Evolutionary conservation across 2,888 invertebrate species (phyloP).

Genomic region (Tachina grossa): DNA sequence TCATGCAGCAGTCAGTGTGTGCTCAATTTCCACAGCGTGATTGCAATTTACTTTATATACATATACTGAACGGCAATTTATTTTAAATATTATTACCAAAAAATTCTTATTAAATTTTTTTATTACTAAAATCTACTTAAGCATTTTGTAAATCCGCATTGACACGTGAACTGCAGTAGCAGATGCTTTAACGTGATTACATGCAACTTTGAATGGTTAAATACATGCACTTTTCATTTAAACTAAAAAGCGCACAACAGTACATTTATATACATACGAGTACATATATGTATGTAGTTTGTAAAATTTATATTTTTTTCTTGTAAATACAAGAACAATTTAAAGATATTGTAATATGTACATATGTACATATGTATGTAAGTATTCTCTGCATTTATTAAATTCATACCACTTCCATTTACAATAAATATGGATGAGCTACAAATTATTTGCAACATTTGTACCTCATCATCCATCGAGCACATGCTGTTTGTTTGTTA

Average conservation of each 20-base stretch:
- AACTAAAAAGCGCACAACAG: conserved; percentile 10
- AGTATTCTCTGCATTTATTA: conserved; percentile 40
- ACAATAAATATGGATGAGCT: conserved; percentile 55
- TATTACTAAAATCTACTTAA: conserved; percentile 19
- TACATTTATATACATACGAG: neutral
- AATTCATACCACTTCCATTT: conserved; percentile 46
- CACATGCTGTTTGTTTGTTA: conserved; percentile 23
- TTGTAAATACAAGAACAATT: conserved; percentile 22
- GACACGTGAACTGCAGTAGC: conserved; percentile 64
- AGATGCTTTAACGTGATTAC: conserved; percentile 46
- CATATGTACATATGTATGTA: neutral
- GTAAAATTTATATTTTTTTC: neutral
- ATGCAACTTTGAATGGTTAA: conserved; percentile 49
- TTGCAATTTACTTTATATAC: neutral
- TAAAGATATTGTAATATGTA: conserved; percentile 30
- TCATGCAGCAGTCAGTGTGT: conserved; percentile 1
- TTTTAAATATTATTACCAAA: conserved; percentile 28
- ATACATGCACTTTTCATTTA: conserved; percentile 42
- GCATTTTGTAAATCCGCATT: conserved; percentile 49
- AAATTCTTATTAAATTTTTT: neutral
- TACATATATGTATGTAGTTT: no score
- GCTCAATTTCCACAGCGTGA: neutral
- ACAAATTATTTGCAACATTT: conserved; percentile 47
- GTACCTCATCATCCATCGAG: conserved; percentile 8
- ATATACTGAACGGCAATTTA: neutral